Conservation (phyloP, 2,113 vertebrate genomes). For the Montifringilla adamsi region DNA sequence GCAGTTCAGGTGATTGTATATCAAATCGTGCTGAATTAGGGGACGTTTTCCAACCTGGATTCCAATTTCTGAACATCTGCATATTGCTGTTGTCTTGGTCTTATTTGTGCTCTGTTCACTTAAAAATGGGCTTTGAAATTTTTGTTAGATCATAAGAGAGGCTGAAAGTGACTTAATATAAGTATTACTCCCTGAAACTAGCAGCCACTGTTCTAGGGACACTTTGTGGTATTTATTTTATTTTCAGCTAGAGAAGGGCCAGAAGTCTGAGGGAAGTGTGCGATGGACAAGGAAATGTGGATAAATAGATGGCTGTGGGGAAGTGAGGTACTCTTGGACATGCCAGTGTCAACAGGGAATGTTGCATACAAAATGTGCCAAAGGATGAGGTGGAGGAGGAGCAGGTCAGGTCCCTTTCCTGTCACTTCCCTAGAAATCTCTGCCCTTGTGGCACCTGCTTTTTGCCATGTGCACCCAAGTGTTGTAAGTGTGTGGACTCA, state of each 20-base stretch:
- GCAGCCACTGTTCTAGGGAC: background rate
- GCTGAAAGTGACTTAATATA: background rate
- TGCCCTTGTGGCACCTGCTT: accelerated
- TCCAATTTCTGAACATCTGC: conserved; percentile 25
- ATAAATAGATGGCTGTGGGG: background rate
- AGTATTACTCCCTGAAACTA: background rate
- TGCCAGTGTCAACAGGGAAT: background rate
- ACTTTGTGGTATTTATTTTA: background rate
- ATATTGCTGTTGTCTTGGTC: background rate
- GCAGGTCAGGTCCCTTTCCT: background rate
- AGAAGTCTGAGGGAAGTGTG: background rate
- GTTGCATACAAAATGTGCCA: background rate
- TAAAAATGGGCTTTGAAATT: conserved; percentile 11
- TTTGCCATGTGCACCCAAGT: background rate
- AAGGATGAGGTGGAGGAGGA: background rate
- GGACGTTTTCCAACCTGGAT: conserved; percentile 32
- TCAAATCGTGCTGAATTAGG: background rate
- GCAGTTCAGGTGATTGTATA: conserved; percentile 11
- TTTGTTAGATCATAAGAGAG: background rate
- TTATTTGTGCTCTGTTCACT: background rate
- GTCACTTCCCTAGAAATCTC: background rate
- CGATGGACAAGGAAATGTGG: background rate
- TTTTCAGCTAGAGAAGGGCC: background rate
- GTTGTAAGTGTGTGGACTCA: accelerated
- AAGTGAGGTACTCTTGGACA: background rate